Percentiles rank a stretch among this genome's conserved stretches.
These are phyloP conservation scores for Poecilus cupreus DNA, from an alignment of 2,888 invertebrate genomes.

Conservation along the genomic window DNA sequence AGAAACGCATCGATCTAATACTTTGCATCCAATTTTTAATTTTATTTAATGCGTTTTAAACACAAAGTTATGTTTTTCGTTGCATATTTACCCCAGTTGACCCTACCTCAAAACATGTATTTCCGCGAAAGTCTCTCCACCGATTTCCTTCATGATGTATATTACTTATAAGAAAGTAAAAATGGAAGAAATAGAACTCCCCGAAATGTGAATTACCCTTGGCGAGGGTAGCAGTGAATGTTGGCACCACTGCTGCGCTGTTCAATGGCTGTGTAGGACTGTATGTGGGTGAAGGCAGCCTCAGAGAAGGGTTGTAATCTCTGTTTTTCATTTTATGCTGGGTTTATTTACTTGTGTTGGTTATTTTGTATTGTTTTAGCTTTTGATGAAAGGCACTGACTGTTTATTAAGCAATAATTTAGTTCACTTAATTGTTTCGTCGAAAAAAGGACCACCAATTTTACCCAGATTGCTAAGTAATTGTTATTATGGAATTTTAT, in stretches of 20 bases:
- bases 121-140: too few relatives aligned
- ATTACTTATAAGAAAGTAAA: too few relatives aligned
- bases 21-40: too few relatives aligned
- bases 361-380: conserved; percentile 27
- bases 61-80: too few relatives aligned
- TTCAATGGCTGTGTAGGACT: background rate
- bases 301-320: conserved; percentile 31
- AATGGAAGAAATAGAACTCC: background rate
- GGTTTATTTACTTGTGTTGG: conserved; percentile 36
- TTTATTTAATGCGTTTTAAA: too few relatives aligned
- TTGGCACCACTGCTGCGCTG: background rate
- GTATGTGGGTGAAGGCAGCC: background rate
- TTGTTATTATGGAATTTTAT: too few relatives aligned
- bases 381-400: conserved; percentile 16
- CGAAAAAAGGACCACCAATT: background rate
- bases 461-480: too few relatives aligned
- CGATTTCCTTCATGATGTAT: too few relatives aligned
- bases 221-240: too few relatives aligned
- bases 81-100: too few relatives aligned
- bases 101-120: too few relatives aligned
- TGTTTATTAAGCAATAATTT: conserved; percentile 35
- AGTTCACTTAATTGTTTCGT: background rate
- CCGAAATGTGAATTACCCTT: background rate
- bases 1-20: too few relatives aligned
- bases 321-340: conserved; percentile 30